phyloP scores from a whole-genome alignment of 2,113 vertebrate species.

The Orientallactaga bullata region DNA sequence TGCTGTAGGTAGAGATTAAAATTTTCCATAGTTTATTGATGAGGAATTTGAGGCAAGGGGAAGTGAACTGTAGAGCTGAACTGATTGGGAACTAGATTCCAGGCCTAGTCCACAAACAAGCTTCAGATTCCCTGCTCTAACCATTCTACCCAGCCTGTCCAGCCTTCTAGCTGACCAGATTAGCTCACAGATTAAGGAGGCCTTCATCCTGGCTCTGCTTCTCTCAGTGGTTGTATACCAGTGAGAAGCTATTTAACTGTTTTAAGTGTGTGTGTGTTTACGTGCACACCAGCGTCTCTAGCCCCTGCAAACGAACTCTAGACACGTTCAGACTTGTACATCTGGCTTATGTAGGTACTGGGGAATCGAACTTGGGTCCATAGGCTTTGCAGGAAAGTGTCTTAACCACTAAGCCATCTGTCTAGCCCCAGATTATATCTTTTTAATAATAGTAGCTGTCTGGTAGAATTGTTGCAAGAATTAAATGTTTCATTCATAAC shows the following conservation, averaged over 20 bases:
- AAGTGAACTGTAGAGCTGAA: constrained; percentile 33
- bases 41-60: constrained; percentile 4
- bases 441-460: constrained; percentile 20
- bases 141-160: not conserved
- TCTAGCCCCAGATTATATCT: too few species aligned
- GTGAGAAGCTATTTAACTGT: not conserved
- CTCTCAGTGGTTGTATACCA: not conserved
- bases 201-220: not conserved
- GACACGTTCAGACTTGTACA: too few species aligned
- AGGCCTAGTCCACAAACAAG: not conserved
- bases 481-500: constrained; percentile 16
- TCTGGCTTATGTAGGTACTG: too few species aligned
- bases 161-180: not conserved
- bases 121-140: not conserved
- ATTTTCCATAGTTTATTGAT: not conserved
- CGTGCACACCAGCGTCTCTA: too few species aligned
- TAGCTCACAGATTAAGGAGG: not conserved
- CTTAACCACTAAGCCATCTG: too few species aligned
- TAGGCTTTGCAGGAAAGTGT: too few species aligned
- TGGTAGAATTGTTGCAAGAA: not conserved
- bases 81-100: not conserved
- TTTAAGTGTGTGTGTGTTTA: not conserved
- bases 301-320: too few species aligned
- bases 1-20: not conserved
- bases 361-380: too few species aligned